Percentiles rank a stretch among this genome's conserved stretches.
These are phyloP conservation scores for Furcula furcula DNA, from an alignment of 2,888 invertebrate genomes.

Conservation along the genomic window DNA sequence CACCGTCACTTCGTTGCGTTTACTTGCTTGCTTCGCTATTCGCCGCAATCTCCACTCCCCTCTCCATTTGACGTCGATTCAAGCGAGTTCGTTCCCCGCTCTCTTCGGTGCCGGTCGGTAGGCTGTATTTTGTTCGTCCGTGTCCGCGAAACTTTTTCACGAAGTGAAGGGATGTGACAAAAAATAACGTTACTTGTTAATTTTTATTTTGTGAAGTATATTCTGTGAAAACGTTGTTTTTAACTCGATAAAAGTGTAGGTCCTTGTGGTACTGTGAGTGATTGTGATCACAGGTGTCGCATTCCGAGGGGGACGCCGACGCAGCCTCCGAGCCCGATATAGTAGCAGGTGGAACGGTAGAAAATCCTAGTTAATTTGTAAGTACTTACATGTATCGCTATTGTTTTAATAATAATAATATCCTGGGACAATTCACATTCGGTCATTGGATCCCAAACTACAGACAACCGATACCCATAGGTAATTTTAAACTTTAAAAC, in stretches of 20 bases:
- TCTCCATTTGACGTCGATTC: constrained; percentile 45
- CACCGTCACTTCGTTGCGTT: constrained; percentile 34
- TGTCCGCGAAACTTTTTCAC: constrained; percentile 63
- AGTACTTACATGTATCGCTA: constrained; percentile 35
- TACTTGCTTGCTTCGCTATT: constrained; percentile 18
- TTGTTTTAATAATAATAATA: too few relatives aligned
- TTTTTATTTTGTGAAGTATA: constrained; percentile 17
- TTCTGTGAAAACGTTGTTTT: constrained; percentile 28
- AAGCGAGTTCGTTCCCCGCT: constrained; percentile 56
- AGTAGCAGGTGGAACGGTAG: constrained; percentile 63
- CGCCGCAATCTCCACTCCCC: constrained; percentile 32
- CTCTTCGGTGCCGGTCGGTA: constrained; percentile 35
- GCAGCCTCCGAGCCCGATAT: constrained; percentile 61
- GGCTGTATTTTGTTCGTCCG: constrained; percentile 17
- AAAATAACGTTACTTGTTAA: constrained; percentile 15
- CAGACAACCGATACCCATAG: too few relatives aligned
- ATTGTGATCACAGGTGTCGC: constrained; percentile 72
- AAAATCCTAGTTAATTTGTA: constrained; percentile 45
- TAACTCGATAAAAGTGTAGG: constrained; percentile 35
- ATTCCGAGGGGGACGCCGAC: constrained; percentile 71
- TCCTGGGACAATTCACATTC: too few relatives aligned
- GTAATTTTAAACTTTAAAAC: too few relatives aligned
- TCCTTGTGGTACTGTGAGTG: constrained; percentile 54
- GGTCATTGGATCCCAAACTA: too few relatives aligned
- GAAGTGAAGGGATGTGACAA: constrained; percentile 40